A percentile compares a stretch with the other conserved stretches of the same genome.
Evolutionary conservation across 2,797 vertebrate genomes (phyloP).

Genomic region (Sphenodon punctatus): DNA sequence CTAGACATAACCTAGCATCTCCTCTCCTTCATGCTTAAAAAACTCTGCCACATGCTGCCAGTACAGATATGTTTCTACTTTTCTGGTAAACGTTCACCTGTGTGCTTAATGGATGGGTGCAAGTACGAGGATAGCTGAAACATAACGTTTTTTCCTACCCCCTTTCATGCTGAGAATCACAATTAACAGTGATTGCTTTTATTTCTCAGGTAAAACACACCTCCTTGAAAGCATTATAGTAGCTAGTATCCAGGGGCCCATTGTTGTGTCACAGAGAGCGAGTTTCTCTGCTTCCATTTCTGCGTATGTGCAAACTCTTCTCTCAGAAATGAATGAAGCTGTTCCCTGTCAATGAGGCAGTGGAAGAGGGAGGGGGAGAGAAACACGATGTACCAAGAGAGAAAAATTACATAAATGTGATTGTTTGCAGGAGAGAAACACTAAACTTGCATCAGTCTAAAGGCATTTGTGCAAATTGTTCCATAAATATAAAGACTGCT

Average conservation of each 20-base stretch:
- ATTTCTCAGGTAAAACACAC: conserved; percentile 36
- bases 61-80: not conserved
- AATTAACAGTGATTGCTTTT: conserved; percentile 64
- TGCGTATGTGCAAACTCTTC: conserved; percentile 19
- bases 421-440: not conserved
- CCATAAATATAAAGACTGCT: conserved; percentile 36
- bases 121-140: conserved; percentile 37
- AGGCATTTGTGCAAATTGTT: conserved; percentile 35
- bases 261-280: not conserved
- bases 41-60: not conserved
- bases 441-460: conserved; percentile 22
- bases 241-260: not conserved
- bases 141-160: not conserved
- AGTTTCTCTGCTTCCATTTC: not conserved
- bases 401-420: conserved; percentile 24
- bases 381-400: not conserved
- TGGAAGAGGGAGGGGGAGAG: not conserved
- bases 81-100: not conserved
- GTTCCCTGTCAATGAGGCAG: not conserved
- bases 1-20: conserved; percentile 7
- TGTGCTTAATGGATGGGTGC: conserved; percentile 34
- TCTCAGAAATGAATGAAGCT: conserved; percentile 21
- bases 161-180: conserved; percentile 48
- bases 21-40: conserved; percentile 19
- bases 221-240: conserved; percentile 33